Base-by-base conservation (phyloP, 2,888 invertebrate genomes). In the Mantis religiosa region DNA sequence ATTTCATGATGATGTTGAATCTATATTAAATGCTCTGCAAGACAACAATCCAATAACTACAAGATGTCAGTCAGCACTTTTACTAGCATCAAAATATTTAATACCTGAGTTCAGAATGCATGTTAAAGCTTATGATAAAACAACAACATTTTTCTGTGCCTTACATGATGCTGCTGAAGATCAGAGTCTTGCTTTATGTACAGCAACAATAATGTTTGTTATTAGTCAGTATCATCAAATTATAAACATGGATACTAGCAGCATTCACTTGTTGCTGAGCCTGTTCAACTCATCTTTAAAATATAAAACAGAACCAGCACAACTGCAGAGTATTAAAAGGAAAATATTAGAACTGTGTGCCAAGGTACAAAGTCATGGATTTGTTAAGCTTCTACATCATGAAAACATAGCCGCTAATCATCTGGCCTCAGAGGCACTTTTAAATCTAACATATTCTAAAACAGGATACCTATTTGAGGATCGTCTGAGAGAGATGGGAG, bases 1-100 rank as follows among this genome's bases (percentile, higher is more conserved):
- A 93, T 99, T 99, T 94, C 98, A 99, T 93, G 99, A 99, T 93
- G 99, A 99, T 93, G 97, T 99, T 85, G 98, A 99, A 92, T 99
- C 99, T 93, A 97, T 99, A 91, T 94, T 99, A 91, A 98, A 98
- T 93, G 97, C 98, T 83, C 94, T 99, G 90, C 96, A 98, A 94
- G 97, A 97, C 91, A 97, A 96, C 92, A 98, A 98, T 94, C 97
- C 98, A 82, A 96, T 97, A 92, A 97, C 98, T 91, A 98, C 98
- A 86, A 93, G 93, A 91, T 98, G 98, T 92, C 94, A 98, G 90
- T 98, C 98, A 8, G 98, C 98, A 25, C 96, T 99, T 91, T 97
- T 98, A 90, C 93, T 99, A 92, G 98, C 99, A 88, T 97, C 97
- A 91, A 98, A 99, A 93, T 99, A 99, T 93, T 98, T 98, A 95